These are phyloP conservation scores for Nesoenas mayeri DNA, from an alignment of 2,113 vertebrate species.

Conservation along the genomic window DNA sequence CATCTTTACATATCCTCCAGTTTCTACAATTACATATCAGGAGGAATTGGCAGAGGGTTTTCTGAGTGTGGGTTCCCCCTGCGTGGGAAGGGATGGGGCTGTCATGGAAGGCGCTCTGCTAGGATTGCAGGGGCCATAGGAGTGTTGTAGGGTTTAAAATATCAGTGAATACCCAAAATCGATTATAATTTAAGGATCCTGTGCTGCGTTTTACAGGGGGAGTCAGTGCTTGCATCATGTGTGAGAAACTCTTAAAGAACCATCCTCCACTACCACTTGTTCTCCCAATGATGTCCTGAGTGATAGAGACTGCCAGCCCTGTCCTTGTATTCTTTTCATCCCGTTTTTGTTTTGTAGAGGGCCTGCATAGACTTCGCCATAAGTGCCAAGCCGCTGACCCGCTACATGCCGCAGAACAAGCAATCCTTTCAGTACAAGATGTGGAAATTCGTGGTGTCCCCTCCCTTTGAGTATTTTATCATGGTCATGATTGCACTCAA, in stretches of 20 bases:
- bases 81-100: neutral
- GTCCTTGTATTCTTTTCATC: neutral
- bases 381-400: slow-evolving; percentile 93
- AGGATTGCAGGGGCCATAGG: neutral
- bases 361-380: slow-evolving; percentile 98
- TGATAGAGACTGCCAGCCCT: neutral
- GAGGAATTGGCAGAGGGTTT: neutral
- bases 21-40: accelerated
- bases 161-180: neutral
- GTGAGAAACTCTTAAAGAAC: neutral
- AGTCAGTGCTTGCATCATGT: accelerated
- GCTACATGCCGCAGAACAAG: slow-evolving; percentile 94
- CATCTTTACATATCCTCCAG: neutral
- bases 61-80: neutral
- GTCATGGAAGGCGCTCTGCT: neutral
- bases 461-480: slow-evolving; percentile 96
- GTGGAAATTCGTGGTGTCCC: slow-evolving; percentile 96
- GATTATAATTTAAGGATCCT: neutral
- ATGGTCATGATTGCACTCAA: slow-evolving; percentile 99
- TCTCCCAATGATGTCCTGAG: accelerated
- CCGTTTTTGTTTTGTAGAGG: slow-evolving; percentile 77
- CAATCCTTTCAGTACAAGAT: slow-evolving; percentile 96
- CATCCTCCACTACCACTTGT: neutral
- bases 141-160: neutral
- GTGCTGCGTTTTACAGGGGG: neutral